These are phyloP conservation scores for Noctua janthina DNA, from an alignment of 2,888 invertebrate species.

Conservation along the genomic window DNA sequence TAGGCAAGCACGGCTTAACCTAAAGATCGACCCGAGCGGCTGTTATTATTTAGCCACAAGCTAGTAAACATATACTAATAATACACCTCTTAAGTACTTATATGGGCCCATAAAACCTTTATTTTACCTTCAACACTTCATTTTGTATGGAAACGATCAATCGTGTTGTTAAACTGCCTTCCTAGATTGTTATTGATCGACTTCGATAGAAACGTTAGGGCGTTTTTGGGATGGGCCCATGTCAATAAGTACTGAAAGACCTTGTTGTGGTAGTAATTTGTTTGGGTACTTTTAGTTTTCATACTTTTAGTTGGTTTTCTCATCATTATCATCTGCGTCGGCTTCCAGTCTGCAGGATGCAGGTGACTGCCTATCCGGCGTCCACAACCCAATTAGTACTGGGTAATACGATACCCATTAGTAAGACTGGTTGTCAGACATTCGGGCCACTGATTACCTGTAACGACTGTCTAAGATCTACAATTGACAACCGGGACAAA, in stretches of 20 bases:
- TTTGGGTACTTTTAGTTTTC: neutral
- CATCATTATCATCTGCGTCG: too few species aligned
- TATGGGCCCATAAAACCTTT: neutral
- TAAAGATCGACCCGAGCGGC: too few species aligned
- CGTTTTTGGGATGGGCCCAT: neutral
- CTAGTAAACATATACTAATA: neutral
- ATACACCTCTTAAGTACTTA: neutral
- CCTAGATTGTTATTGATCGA: slow-evolving; percentile 35
- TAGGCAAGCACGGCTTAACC: too few species aligned
- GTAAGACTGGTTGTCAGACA: too few species aligned
- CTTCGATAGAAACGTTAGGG: neutral
- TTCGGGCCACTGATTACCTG: too few species aligned
- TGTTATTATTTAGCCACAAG: too few species aligned
- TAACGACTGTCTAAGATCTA: too few species aligned
- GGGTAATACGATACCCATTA: too few species aligned
- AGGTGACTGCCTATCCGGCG: too few species aligned
- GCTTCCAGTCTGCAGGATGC: too few species aligned
- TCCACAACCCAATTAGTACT: too few species aligned
- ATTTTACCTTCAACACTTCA: slow-evolving; percentile 13
- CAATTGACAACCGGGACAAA: too few species aligned
- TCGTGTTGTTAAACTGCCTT: slow-evolving; percentile 4
- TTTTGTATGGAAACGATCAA: slow-evolving; percentile 26
- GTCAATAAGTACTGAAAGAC: neutral
- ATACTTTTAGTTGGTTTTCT: neutral
- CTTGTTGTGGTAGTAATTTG: neutral